Evolutionary conservation across 2,113 vertebrate species (phyloP).

Genomic region (Paracanthobrama guichenoti): DNA sequence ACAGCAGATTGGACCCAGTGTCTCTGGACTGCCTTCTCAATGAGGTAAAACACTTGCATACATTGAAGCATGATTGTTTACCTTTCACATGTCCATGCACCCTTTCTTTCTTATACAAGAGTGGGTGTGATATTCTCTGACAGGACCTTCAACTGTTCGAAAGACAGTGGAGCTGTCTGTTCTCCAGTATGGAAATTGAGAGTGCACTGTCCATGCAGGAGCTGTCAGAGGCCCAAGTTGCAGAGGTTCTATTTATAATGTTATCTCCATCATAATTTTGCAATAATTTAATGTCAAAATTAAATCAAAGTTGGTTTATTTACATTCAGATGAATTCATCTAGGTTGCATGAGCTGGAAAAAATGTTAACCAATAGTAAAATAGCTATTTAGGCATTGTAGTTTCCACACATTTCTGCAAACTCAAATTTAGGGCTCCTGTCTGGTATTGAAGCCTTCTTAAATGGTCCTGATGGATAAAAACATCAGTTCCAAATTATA

Average conservation of each 20-base stretch:
- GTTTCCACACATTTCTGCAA: not conserved
- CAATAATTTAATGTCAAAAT: not conserved
- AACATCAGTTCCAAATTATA: not conserved
- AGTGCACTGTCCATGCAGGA: conserved; percentile 90
- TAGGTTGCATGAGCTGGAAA: not conserved
- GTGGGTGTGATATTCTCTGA: conserved; percentile 31
- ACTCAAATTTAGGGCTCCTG: not conserved
- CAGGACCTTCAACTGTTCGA: conserved; percentile 88
- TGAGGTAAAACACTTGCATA: conserved; percentile 77
- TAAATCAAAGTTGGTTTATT: not conserved
- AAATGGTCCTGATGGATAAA: not conserved
- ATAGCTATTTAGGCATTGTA: not conserved
- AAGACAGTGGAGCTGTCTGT: conserved; percentile 90
- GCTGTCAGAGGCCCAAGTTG: conserved; percentile 91
- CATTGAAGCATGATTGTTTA: not conserved
- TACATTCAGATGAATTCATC: not conserved
- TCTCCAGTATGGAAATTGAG: conserved; percentile 90
- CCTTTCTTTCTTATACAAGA: not conserved
- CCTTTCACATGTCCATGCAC: not conserved
- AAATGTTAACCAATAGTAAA: not conserved
- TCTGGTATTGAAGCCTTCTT: not conserved
- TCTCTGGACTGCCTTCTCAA: conserved; percentile 85
- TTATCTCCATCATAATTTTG: not conserved
- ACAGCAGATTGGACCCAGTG: conserved; percentile 88
- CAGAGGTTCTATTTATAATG: conserved; percentile 78